Base-by-base conservation (phyloP, 1,140 invertebrate genomes). In the Centruroides vittatus region DNA sequence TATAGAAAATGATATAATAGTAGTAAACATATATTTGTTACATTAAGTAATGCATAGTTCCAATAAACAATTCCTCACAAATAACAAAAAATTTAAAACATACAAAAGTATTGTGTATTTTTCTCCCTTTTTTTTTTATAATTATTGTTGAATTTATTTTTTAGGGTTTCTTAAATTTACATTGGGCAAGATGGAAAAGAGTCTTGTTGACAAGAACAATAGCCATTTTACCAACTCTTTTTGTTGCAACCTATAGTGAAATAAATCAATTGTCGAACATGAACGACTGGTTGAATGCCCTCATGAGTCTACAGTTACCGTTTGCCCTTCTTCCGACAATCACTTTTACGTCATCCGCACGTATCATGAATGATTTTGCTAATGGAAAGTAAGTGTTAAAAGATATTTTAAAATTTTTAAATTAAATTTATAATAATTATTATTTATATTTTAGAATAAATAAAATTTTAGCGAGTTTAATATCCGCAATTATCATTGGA, bases 261-360 rank as follows among this genome's bases (percentile, higher is more conserved):
- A 84, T 94, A 66, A 71, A 82, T 23, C 80, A 91, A 65, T 73
- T 95, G 49, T 88, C 86, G 34, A 76, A 75, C 13, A 84, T 95
- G 83, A 95, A 95, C 71, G 90, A 94, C 71, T 76, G 88, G n/a
- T 75, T 95, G 3, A 95, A 95, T 74, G 88, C 88, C 3, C 78
- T 93, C 4, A 93, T 93, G 89, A 86, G 83, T 62, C 74, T 93
- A 1, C 89, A 92, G 69, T 70, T 89, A 60, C 86, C 86, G 3
- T 89, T 89, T 70, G 86, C 92, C 12, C 80, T 89, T 8, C 74
- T 95, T 60, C 91, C 92, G 13, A 86, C 88, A 0, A 82, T 94
- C 36, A 88, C 89, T 1, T 94, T 95, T 69, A 93, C 89, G 0
- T 86, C 86, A 57, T 85, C 86, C 67, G 72, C 74, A 57, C 75